Percentiles rank a stretch among this genome's conserved stretches.
Evolutionary conservation across 2,797 vertebrate genomes (phyloP).

Genomic region (Argyrosomus regius): DNA sequence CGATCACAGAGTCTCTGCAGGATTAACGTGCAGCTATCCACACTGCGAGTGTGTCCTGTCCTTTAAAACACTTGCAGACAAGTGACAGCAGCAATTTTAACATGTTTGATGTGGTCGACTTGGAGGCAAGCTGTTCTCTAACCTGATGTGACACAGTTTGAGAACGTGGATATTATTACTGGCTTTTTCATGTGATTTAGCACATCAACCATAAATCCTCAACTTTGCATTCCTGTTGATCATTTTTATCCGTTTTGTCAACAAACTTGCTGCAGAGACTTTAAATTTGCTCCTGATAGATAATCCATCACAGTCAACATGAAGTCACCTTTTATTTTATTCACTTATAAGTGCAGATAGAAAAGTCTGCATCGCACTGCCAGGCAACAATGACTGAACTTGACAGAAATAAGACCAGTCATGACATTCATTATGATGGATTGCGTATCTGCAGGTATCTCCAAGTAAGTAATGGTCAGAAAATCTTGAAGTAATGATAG

Average conservation of each 20-base stretch:
- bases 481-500: background rate
- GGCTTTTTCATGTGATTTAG: background rate
- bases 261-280: background rate
- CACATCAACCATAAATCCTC: conserved; percentile 7
- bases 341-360: conserved; percentile 18
- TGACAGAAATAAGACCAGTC: conserved; percentile 35
- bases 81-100: background rate
- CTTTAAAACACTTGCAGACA: conserved; percentile 19
- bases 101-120: background rate
- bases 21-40: conserved; percentile 14
- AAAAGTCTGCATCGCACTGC: conserved; percentile 18
- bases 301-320: conserved; percentile 38
- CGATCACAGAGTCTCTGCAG: conserved; percentile 42
- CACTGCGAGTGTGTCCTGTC: conserved; percentile 10
- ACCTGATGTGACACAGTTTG: background rate
- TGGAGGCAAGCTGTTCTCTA: background rate
- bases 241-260: background rate
- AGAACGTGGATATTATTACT: background rate
- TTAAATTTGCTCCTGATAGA: conserved; percentile 18
- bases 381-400: conserved; percentile 25
- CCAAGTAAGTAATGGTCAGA: background rate
- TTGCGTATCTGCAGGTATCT: conserved; percentile 6
- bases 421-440: conserved; percentile 27
- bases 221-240: conserved; percentile 11
- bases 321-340: conserved; percentile 34